phyloP scores from a whole-genome alignment of 92 coral and sea anemone species.

The Meandrina meandrites region DNA sequence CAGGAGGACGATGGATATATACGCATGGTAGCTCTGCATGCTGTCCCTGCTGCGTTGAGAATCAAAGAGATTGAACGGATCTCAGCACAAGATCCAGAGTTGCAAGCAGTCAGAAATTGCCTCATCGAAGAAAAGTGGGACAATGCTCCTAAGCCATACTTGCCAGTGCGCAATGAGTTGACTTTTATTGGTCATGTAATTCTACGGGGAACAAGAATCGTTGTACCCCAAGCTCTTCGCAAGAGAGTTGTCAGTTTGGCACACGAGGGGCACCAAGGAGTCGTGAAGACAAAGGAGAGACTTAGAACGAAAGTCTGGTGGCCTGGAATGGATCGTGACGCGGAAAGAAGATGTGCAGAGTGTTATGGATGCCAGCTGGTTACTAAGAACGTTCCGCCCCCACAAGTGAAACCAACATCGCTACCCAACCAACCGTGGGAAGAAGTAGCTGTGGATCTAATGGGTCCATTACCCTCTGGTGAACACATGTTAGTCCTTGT shows the following conservation, averaged over 20 bases:
- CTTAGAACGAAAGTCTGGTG: constrained; percentile 60
- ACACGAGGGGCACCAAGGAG: constrained; percentile 62
- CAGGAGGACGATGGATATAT: not conserved
- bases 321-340: constrained; percentile 56
- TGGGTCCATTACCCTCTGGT: constrained; percentile 57
- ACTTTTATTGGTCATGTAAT: constrained; percentile 58
- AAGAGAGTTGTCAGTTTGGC: constrained; percentile 45
- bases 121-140: constrained; percentile 55
- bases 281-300: constrained; percentile 60
- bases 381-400: constrained; percentile 32
- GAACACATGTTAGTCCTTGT: no score
- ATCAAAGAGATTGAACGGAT: constrained; percentile 52
- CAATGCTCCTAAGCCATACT: constrained; percentile 49
- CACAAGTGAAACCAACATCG: constrained; percentile 47
- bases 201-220: constrained; percentile 48
- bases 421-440: constrained; percentile 60
- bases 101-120: constrained; percentile 49
- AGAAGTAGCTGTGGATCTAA: constrained; percentile 51
- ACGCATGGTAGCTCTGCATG: constrained; percentile 36
- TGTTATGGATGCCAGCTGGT: constrained; percentile 50
- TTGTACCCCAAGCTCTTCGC: constrained; percentile 46
- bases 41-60: constrained; percentile 57
- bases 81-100: constrained; percentile 59
- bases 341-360: constrained; percentile 32
- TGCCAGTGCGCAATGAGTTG: constrained; percentile 37